phyloP scores from a whole-genome alignment of 1,140 invertebrate species.

The Harlomillsia oculata region DNA sequence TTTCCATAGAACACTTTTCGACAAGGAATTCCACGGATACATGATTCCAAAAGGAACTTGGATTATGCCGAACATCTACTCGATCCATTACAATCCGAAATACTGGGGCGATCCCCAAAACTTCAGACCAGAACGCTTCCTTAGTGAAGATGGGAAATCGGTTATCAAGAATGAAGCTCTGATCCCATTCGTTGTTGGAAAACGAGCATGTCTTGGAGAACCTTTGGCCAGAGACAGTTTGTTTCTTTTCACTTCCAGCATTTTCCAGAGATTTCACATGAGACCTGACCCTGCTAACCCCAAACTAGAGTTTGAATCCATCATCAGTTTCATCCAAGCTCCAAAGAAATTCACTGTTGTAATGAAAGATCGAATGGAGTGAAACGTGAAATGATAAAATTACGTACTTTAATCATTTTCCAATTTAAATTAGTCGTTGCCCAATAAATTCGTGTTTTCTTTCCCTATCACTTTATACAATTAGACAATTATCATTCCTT shows the following conservation, averaged over 20 bases:
- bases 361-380: no score
- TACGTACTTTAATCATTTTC: no score
- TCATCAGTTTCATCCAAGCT: no score
- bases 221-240: constrained; percentile 36
- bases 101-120: constrained; percentile 42
- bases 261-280: constrained; percentile 35
- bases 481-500: no score
- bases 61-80: constrained; percentile 41
- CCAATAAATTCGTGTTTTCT: no score
- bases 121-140: constrained; percentile 44
- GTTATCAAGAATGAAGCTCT: constrained; percentile 7
- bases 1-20: constrained; percentile 61
- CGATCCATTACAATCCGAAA: constrained; percentile 40
- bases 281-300: constrained; percentile 4
- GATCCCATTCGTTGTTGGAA: constrained; percentile 16
- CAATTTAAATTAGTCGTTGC: no score
- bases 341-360: no score
- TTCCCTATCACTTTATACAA: no score
- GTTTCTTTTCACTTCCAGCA: constrained; percentile 36
- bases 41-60: constrained; percentile 39
- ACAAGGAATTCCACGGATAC: constrained; percentile 59
- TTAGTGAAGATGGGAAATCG: constrained; percentile 25
- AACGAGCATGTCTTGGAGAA: constrained; percentile 37
- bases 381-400: no score
- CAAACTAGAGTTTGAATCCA: neutral